Percentiles rank a stretch among this genome's conserved stretches.
phyloP scores from a whole-genome alignment of 2,113 vertebrate species.

The Antigone vipio region DNA sequence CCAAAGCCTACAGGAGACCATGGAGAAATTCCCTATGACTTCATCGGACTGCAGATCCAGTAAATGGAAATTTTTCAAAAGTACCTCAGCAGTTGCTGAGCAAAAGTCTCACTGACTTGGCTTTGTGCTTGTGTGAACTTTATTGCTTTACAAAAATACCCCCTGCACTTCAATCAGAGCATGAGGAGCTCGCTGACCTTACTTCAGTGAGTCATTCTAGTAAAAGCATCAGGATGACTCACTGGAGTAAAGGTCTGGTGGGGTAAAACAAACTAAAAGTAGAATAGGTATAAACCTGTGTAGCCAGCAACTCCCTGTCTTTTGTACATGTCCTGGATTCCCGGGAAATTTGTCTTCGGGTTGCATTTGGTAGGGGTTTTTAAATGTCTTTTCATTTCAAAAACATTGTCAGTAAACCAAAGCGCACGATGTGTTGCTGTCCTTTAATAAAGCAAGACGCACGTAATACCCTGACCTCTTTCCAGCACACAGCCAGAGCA shows the following conservation, averaged over 20 bases:
- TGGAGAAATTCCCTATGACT: constrained; percentile 44
- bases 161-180: neutral
- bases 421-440: neutral
- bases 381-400: neutral
- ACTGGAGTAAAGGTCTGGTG: neutral
- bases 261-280: neutral
- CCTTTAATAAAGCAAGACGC: neutral
- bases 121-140: neutral
- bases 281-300: neutral
- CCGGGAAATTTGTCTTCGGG: neutral
- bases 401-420: neutral
- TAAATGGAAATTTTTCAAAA: constrained; percentile 25
- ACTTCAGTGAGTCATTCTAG: constrained; percentile 13
- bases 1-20: neutral
- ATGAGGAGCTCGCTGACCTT: neutral
- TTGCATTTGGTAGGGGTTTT: neutral
- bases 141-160: constrained; percentile 13
- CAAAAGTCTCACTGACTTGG: neutral
- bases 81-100: neutral
- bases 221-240: constrained; percentile 13
- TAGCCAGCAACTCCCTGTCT: neutral
- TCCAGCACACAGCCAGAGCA: neutral
- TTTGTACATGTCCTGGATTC: neutral
- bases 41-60: neutral
- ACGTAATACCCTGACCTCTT: neutral